Percentiles rank a stretch among this genome's conserved stretches.
Conservation (phyloP, 2,888 invertebrate species). For the Ischnura elegans region DNA sequence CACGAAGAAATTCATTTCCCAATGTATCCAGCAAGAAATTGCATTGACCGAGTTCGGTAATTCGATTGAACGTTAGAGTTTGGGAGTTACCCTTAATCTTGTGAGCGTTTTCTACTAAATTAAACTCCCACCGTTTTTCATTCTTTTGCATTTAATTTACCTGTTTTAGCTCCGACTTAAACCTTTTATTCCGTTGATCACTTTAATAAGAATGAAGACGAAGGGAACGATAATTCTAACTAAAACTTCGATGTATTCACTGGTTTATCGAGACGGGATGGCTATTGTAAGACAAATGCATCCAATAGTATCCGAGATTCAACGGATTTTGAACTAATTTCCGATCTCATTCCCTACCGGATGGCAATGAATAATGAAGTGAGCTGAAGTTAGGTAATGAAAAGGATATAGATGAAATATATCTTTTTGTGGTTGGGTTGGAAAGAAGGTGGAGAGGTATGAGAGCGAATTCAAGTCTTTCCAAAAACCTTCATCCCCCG, state of each 20-base stretch:
- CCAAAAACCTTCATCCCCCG: not conserved
- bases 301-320: not conserved
- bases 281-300: conserved; percentile 15
- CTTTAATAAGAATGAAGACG: no score
- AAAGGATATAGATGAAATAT: not conserved
- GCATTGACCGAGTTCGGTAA: not conserved
- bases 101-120: not conserved
- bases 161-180: not conserved
- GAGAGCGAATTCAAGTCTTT: not conserved
- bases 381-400: not conserved
- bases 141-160: not conserved
- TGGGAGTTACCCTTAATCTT: not conserved
- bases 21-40: not conserved
- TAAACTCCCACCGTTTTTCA: not conserved
- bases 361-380: conserved; percentile 6
- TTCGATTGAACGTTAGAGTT: not conserved
- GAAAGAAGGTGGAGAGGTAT: not conserved
- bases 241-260: not conserved
- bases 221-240: not conserved
- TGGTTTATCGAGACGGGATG: not conserved
- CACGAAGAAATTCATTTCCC: not conserved
- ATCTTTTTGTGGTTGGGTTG: not conserved
- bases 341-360: not conserved
- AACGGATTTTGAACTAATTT: conserved; percentile 20
- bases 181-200: not conserved